phyloP scores from a whole-genome alignment of 1,140 invertebrate genomes.

The Helicoverpa zea region DNA sequence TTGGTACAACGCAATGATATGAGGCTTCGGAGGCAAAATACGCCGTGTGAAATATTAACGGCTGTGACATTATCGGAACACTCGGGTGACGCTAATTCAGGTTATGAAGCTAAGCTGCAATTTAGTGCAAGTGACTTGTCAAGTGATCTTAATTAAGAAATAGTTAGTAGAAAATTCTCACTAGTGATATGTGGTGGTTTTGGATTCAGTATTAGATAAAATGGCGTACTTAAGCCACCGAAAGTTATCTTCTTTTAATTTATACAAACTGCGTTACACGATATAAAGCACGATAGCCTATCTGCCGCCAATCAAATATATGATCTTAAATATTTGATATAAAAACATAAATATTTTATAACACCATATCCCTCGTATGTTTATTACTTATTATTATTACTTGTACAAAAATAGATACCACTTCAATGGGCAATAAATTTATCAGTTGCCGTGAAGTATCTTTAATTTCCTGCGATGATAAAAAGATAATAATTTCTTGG shows the following conservation, averaged over 20 bases:
- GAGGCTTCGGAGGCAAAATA: conserved; percentile 8
- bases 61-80: conserved; percentile 10
- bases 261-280: not conserved
- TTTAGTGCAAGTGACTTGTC: not conserved
- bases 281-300: no score
- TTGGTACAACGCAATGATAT: conserved; percentile 35
- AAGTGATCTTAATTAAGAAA: not conserved
- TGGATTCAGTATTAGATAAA: not conserved
- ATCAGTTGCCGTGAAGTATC: not conserved
- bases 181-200: not conserved
- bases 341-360: no score
- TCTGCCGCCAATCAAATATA: no score
- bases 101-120: conserved; percentile 20
- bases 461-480: conserved; percentile 33
- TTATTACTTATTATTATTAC: no score
- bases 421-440: not conserved
- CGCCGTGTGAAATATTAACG: conserved; percentile 35
- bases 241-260: not conserved
- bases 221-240: not conserved
- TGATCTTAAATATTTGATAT: no score
- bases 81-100: conserved; percentile 27
- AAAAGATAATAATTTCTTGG: conserved; percentile 39
- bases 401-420: not conserved
- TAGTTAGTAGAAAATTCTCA: not conserved
- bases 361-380: no score